These are phyloP conservation scores for Xiphorhynchus erythropygius DNA, from an alignment of 2,797 vertebrate genomes.

Conservation along the genomic window DNA sequence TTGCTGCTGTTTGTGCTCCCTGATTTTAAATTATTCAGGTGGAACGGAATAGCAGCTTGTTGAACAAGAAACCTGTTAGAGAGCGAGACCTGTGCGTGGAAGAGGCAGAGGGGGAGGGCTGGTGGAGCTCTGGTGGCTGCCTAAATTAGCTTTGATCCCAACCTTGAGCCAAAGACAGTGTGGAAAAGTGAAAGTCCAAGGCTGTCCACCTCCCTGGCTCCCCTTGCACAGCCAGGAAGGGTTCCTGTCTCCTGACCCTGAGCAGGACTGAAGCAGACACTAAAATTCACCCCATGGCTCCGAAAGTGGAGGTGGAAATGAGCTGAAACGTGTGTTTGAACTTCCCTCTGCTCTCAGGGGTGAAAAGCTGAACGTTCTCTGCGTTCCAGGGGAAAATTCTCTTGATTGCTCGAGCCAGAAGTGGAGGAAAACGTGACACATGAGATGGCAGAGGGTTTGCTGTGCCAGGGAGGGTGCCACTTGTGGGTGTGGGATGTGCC, in stretches of 20 bases:
- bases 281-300: background rate
- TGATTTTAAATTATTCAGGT: background rate
- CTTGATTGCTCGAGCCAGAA: background rate
- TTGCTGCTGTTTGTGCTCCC: background rate
- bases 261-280: background rate
- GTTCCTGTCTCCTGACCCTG: background rate
- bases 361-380: background rate
- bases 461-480: accelerated
- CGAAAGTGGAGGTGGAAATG: background rate
- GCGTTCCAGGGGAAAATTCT: background rate
- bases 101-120: background rate
- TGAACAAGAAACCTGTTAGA: background rate
- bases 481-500: background rate
- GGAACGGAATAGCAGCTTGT: background rate
- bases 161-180: accelerated
- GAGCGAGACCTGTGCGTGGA: accelerated
- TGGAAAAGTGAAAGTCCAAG: background rate
- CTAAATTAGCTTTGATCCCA: background rate
- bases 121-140: background rate
- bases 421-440: background rate
- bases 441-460: background rate
- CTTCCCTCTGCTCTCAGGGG: background rate
- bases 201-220: background rate
- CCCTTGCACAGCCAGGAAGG: background rate
- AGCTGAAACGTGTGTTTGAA: background rate